Evolutionary conservation across 2,113 vertebrate species (phyloP), one percentile per base, ranked within the genome.

Genomic region (Petaurus breviceps): DNA sequence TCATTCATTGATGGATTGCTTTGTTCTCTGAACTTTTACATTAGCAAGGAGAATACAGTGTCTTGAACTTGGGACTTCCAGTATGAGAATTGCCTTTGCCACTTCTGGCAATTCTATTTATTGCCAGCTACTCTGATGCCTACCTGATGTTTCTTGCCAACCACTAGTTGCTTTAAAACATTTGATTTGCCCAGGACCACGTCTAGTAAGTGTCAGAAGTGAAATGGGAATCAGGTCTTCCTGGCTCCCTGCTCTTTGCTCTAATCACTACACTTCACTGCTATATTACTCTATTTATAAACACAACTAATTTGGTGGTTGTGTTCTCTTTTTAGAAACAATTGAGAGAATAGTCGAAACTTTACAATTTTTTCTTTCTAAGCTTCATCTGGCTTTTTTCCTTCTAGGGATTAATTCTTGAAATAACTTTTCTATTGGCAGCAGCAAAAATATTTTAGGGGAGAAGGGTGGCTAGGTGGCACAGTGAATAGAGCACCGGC

Each of bases 1-100:
- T 96, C 95, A 94, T 97, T 95, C 49, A 96, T 91, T 94, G 61
- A 91, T 95, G 55, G 95, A 93, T 93, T 97, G 95, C 92, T 96
- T 92, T 3, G 8, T 94, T 96, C 97, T 96, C 94, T 97, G 96
- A 97, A n/a, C 61, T 19, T 23, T 84, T 84, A 19, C 37, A n/a
- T 68, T 68, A n/a, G 61, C 31, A 84, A 84, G 68, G 68, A 84
- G 68, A 84, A 84, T 43, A 84, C 7, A 8, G 68, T 84, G 37
- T 84, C n/a, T 43, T 84, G 37, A 43, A 43, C 68, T 84, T 16
- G 19, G 61, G 16, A 77, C 14, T 77, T 77, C 5, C 12, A 43
- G 68, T 77, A 14, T 77, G 14, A 77, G 37, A 77, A 77, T 77
- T n/a, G 37, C 37, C 37, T n/a, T 1, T 77, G 37, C 61, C 3